Percentiles rank a stretch among this genome's conserved stretches.
Conservation (phyloP, 2,797 vertebrate genomes). For the Sternotherus odoratus region DNA sequence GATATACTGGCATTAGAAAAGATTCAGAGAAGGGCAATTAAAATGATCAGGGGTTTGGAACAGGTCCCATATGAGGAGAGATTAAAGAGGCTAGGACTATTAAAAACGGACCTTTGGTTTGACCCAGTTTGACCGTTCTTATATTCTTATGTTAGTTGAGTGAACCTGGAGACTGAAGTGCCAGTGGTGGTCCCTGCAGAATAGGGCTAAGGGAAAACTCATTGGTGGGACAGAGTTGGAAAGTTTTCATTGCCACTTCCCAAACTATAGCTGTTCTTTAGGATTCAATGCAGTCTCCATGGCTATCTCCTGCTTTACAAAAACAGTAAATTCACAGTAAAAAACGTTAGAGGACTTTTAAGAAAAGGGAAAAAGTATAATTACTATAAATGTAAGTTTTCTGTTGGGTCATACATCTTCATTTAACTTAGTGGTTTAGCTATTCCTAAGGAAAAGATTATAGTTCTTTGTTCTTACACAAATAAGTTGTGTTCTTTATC, state of each 20-base stretch:
- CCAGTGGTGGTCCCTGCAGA: constrained; percentile 7
- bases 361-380: constrained; percentile 47
- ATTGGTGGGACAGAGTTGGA: not conserved
- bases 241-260: not conserved
- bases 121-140: too few relatives aligned
- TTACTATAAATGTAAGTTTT: constrained; percentile 71
- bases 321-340: constrained; percentile 30
- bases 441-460: constrained; percentile 79
- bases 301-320: constrained; percentile 14
- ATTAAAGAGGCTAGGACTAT: too few relatives aligned
- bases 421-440: constrained; percentile 73
- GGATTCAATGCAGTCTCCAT: constrained; percentile 17
- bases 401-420: constrained; percentile 74
- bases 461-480: constrained; percentile 81
- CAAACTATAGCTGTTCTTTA: not conserved
- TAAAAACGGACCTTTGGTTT: too few relatives aligned
- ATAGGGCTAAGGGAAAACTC: not conserved
- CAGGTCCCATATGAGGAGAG: too few relatives aligned
- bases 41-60: too few relatives aligned
- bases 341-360: constrained; percentile 51
- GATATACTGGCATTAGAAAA: too few relatives aligned
- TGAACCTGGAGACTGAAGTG: constrained; percentile 1
- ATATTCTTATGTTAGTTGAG: not conserved
- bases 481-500: constrained; percentile 80
- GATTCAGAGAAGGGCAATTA: too few relatives aligned